These are phyloP conservation scores for Sphaerophoria taeniata DNA, from an alignment of 2,888 invertebrate species.

Conservation along the genomic window DNA sequence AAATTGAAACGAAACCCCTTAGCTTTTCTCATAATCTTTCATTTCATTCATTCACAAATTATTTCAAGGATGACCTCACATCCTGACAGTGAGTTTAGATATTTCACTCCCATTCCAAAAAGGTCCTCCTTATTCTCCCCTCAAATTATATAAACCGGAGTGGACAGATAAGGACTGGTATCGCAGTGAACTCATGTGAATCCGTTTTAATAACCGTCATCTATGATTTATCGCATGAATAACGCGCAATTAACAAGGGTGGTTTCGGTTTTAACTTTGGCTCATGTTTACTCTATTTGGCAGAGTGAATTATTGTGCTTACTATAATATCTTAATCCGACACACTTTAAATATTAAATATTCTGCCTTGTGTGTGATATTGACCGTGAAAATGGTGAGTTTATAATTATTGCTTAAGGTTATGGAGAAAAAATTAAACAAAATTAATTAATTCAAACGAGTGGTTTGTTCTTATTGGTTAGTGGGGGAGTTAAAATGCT, in stretches of 20 bases:
- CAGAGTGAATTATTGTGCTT: neutral
- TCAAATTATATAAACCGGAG: too few relatives aligned
- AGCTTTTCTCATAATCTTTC: too few relatives aligned
- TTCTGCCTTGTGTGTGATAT: neutral
- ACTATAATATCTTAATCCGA: neutral
- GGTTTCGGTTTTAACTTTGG: neutral
- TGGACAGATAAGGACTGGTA: too few relatives aligned
- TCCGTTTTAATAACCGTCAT: constrained; percentile 32
- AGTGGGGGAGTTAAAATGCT: too few relatives aligned
- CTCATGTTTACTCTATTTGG: neutral
- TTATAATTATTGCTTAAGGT: neutral
- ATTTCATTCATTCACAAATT: too few relatives aligned
- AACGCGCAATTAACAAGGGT: neutral
- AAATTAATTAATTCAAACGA: neutral
- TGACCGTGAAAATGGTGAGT: neutral
- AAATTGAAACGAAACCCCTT: too few relatives aligned
- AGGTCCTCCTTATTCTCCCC: too few relatives aligned
- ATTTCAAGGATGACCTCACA: too few relatives aligned
- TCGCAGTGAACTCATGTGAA: constrained; percentile 16
- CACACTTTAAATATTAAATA: neutral
- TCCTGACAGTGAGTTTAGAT: too few relatives aligned
- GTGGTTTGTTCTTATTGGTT: neutral
- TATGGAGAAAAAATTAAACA: neutral
- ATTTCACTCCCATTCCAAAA: too few relatives aligned
- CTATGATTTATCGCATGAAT: constrained; percentile 27